Base-by-base conservation (phyloP, 2,888 invertebrate genomes). In the Protophormia terraenovae region DNA sequence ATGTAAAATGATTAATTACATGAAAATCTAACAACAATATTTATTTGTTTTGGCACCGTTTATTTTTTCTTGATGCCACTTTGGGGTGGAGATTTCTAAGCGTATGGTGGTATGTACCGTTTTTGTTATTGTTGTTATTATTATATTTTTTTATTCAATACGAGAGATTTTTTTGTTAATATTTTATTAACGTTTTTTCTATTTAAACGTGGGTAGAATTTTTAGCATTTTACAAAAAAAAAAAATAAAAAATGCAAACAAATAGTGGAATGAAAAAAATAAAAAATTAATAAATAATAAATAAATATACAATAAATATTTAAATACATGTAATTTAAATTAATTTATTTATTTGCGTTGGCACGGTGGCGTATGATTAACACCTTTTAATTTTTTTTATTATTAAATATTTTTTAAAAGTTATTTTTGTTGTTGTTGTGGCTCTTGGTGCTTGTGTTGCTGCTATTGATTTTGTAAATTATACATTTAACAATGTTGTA, bases 331-430 rank as follows among this genome's bases (percentile, higher is more conserved):
- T 85, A 85, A 85, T 85, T 85, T 85, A 85, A 86, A 84, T 85
- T 78, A 80, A 76, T 80, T 84, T 83, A 86, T 83, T 84, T 82
- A 71, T 82, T 79, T 77, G 79, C 64, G 83, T 76, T 81, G 79
- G 80, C 83, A 84, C 81, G 82, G 72, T 78, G 87, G 86, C 87
- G 86, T 87, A 87, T 84, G 87, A 84, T 86, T 85, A 87, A 86
- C 84, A 86, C 85, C 85, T 85, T 73, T 78, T 82, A 50, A 71
- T 50, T 35, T 69, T 38, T 50, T 27, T 58, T 71, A 22, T 62
- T 47, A 24, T 45, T 45, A n/a, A n/a, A n/a, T n/a, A n/a, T 58
- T 55, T 78, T 29, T 27, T n/a, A 27, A 58, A 29, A 29, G 29
- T 29, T 38, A 24, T 53, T 41, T 32, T 45, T 35, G 53, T 67